Evolutionary conservation across 2,113 vertebrate species (phyloP).

Genomic region (Craseonycteris thonglongyai): DNA sequence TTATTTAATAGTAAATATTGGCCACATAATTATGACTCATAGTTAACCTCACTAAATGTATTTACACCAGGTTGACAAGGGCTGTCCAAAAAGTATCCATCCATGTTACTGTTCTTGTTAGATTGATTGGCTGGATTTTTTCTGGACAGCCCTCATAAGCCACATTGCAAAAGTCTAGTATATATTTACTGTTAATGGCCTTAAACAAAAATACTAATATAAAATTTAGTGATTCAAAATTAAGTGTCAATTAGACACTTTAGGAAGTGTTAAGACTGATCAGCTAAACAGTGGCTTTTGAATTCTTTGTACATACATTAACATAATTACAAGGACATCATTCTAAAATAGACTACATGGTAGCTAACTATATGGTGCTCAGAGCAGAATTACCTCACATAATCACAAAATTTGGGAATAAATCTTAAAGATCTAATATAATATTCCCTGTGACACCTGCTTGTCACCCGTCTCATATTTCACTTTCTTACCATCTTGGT

Average conservation of each 20-base stretch:
- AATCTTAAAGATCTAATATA: background rate
- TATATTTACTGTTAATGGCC: constrained; percentile 9
- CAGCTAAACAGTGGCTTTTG: background rate
- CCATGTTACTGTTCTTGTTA: no score
- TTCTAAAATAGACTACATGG: background rate
- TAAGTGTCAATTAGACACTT: background rate
- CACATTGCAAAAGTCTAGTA: background rate
- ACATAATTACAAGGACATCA: background rate
- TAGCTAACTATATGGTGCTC: background rate
- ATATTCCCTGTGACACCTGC: background rate
- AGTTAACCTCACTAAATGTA: background rate
- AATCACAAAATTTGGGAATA: background rate
- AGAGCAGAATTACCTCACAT: background rate
- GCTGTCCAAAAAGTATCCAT: no score
- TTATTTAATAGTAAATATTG: constrained; percentile 1
- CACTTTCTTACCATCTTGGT: background rate
- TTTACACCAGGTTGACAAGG: background rate
- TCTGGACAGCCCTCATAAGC: no score
- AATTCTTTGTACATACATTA: background rate
- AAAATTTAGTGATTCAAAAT: background rate
- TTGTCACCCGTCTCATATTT: background rate
- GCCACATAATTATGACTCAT: background rate
- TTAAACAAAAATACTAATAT: background rate
- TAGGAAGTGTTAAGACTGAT: background rate
- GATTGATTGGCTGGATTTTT: no score